These are phyloP conservation scores for Crepidodera aurea DNA, from an alignment of 2,888 invertebrate genomes.

Conservation along the genomic window DNA sequence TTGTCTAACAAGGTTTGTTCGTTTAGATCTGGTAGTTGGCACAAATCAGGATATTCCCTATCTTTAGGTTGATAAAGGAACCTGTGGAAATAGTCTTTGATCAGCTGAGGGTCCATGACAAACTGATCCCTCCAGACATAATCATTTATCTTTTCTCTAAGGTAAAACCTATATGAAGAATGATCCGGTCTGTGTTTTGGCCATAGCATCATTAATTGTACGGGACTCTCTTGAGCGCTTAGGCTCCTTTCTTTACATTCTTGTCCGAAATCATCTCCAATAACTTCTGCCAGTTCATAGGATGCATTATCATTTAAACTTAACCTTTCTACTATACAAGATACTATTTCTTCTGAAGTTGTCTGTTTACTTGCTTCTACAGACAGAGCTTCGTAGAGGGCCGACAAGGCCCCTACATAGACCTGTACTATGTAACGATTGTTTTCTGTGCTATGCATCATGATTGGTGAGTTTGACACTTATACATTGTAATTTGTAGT, in stretches of 20 bases:
- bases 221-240: constrained; percentile 81
- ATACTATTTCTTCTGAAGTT: constrained; percentile 89
- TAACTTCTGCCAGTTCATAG: constrained; percentile 88
- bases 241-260: constrained; percentile 93
- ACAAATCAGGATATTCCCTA: constrained; percentile 94
- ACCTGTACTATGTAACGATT: constrained; percentile 74
- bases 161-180: constrained; percentile 78
- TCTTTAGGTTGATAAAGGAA: constrained; percentile 92
- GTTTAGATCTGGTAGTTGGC: constrained; percentile 93
- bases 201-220: constrained; percentile 85
- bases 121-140: constrained; percentile 88
- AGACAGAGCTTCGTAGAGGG: constrained; percentile 87
- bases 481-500: constrained; percentile 4
- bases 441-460: constrained; percentile 45
- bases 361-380: constrained; percentile 93
- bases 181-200: constrained; percentile 69
- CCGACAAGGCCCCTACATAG: constrained; percentile 87
- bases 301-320: constrained; percentile 69
- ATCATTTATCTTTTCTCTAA: constrained; percentile 86
- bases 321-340: constrained; percentile 82
- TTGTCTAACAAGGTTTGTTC: constrained; percentile 93
- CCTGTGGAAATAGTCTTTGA: constrained; percentile 90
- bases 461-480: constrained; percentile 19
- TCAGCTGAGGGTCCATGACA: constrained; percentile 89
- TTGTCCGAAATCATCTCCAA: constrained; percentile 84